phyloP scores from a whole-genome alignment of 2,797 vertebrate genomes.

The Tolypeutes matacus region DNA sequence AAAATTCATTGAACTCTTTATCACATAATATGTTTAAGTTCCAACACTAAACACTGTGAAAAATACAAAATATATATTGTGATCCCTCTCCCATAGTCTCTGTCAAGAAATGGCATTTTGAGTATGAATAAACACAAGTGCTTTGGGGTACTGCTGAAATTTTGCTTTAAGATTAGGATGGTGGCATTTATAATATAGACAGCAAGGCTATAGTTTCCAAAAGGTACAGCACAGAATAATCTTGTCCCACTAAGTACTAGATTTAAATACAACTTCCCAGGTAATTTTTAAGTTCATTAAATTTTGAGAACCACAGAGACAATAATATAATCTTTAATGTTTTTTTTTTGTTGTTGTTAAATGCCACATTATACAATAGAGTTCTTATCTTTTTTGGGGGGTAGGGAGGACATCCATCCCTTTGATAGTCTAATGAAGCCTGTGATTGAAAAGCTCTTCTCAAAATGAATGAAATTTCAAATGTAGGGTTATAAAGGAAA shows the following conservation, averaged over 20 bases:
- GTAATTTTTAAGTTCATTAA: neutral
- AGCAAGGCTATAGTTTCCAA: neutral
- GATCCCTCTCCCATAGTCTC: neutral
- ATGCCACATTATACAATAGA: neutral
- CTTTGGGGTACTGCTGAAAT: neutral
- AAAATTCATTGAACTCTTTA: neutral
- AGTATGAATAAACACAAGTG: neutral
- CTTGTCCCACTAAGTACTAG: neutral
- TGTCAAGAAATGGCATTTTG: neutral
- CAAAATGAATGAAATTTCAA: neutral
- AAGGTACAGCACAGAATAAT: neutral
- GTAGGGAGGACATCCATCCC: fast-evolving
- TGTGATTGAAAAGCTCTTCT: slow-evolving; percentile 7
- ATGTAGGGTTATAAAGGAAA: neutral
- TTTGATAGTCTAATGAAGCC: neutral
- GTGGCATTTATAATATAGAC: neutral
- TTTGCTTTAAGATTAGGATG: neutral
- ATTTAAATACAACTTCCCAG: neutral
- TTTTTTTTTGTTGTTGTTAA: neutral
- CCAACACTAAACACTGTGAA: neutral
- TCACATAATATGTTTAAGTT: neutral
- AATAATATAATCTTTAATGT: neutral
- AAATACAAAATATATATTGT: slow-evolving; percentile 26
- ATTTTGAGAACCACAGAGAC: neutral
- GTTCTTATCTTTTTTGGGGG: neutral